These are phyloP conservation scores for Dyspetes luteomarginatus DNA, from an alignment of 2,888 invertebrate species.

Conservation along the genomic window DNA sequence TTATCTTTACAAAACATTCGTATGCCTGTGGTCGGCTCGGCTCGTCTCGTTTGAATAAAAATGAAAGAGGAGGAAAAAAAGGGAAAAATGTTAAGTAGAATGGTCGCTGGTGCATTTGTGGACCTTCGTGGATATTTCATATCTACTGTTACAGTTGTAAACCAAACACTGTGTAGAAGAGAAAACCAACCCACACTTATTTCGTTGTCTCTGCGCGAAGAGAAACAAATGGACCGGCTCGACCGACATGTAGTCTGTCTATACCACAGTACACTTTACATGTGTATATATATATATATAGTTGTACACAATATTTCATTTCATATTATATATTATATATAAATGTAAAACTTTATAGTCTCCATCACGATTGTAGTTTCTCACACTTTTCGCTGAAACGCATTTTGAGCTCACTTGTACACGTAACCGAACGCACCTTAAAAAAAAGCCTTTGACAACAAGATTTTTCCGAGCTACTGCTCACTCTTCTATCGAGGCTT, in stretches of 20 bases:
- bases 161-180: constrained; percentile 9
- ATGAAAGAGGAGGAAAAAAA: not conserved
- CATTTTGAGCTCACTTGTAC: not conserved
- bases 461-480: not conserved
- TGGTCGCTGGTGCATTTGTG: constrained; percentile 46
- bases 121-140: constrained; percentile 42
- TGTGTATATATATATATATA: no score
- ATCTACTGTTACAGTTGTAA: constrained; percentile 37
- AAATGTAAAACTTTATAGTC: not conserved
- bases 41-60: constrained; percentile 54
- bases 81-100: constrained; percentile 56
- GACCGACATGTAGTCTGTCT: constrained; percentile 34
- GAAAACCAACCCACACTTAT: constrained; percentile 59
- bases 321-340: not conserved
- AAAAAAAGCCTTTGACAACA: not conserved
- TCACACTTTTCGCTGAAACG: not conserved
- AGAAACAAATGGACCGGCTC: constrained; percentile 61
- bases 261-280: not conserved
- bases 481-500: not conserved
- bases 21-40: constrained; percentile 4
- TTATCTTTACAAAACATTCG: constrained; percentile 12
- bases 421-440: not conserved
- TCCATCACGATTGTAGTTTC: not conserved
- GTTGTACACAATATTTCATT: not conserved
- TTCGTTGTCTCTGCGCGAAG: constrained; percentile 55